phyloP scores from a whole-genome alignment of 2,888 invertebrate species.

The Sylvicola cinctus region DNA sequence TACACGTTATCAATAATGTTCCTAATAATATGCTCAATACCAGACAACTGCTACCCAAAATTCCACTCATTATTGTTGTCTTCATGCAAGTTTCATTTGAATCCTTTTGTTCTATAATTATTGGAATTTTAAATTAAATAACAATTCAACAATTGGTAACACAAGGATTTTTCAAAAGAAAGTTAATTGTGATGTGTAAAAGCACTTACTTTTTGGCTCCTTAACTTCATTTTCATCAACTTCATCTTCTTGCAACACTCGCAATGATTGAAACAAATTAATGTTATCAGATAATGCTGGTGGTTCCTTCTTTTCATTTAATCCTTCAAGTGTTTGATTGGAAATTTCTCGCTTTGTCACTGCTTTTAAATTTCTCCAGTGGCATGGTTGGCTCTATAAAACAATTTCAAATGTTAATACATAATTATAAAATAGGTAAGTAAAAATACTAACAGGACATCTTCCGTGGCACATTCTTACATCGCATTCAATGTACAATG shows the following conservation, averaged over 20 bases:
- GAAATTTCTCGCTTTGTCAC: conserved; percentile 51
- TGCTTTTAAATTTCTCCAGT: conserved; percentile 77
- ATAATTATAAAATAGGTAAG: conserved; percentile 2
- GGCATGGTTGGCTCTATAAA: conserved; percentile 70
- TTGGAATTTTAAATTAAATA: too few relatives aligned
- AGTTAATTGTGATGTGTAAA: neutral
- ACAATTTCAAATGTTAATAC: conserved; percentile 2
- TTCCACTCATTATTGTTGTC: conserved; percentile 41
- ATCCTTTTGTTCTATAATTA: conserved; percentile 8
- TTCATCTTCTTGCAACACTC: conserved; percentile 74
- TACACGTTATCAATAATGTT: conserved; percentile 53
- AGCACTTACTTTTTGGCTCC: neutral
- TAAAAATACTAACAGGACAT: conserved; percentile 59
- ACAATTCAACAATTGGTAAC: too few relatives aligned
- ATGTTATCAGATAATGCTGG: conserved; percentile 60
- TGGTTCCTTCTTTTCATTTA: conserved; percentile 15
- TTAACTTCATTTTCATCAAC: conserved; percentile 32
- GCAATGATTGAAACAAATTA: conserved; percentile 69
- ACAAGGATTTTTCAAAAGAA: too few relatives aligned
- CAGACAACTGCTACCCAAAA: conserved; percentile 45
- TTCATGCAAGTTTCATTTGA: conserved; percentile 42
- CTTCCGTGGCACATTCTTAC: conserved; percentile 89
- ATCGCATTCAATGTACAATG: conserved; percentile 84
- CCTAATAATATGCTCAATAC: conserved; percentile 49
- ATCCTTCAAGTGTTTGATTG: conserved; percentile 22